Conservation (phyloP, 2,113 vertebrate genomes). For the Lophius piscatorius region DNA sequence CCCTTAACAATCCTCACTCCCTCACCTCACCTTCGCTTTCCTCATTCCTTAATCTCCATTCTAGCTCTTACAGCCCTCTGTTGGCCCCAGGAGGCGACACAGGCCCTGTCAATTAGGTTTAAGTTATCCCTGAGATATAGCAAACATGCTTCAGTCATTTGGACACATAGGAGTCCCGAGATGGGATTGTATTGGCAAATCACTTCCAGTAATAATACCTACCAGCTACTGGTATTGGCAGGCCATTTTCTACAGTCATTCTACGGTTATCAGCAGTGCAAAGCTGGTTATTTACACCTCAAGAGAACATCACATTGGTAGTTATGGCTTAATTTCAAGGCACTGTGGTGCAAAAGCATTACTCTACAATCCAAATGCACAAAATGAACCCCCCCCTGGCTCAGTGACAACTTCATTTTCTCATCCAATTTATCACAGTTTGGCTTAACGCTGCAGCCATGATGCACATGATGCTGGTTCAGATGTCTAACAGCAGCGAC, state of each 20-base stretch:
- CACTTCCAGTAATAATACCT: constrained; percentile 56
- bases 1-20: neutral
- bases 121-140: constrained; percentile 51
- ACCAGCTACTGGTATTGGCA: constrained; percentile 39
- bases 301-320: neutral
- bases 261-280: constrained; percentile 12
- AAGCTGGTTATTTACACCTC: constrained; percentile 24
- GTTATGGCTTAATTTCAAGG: constrained; percentile 16
- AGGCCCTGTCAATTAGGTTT: constrained; percentile 58
- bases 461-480: constrained; percentile 33
- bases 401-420: constrained; percentile 55
- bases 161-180: constrained; percentile 32
- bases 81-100: constrained; percentile 38
- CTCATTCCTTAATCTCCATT: constrained; percentile 46
- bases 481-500: constrained; percentile 24
- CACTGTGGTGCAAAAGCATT: constrained; percentile 21
- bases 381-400: constrained; percentile 40
- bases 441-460: constrained; percentile 44
- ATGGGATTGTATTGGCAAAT: constrained; percentile 54
- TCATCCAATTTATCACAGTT: constrained; percentile 55
- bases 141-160: constrained; percentile 38
- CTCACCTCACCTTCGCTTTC: neutral
- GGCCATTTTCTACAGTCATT: constrained; percentile 41
- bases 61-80: constrained; percentile 23
- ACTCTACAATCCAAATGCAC: constrained; percentile 30